phyloP scores from a whole-genome alignment of 2,113 vertebrate species.

The Paradisaea rubra region DNA sequence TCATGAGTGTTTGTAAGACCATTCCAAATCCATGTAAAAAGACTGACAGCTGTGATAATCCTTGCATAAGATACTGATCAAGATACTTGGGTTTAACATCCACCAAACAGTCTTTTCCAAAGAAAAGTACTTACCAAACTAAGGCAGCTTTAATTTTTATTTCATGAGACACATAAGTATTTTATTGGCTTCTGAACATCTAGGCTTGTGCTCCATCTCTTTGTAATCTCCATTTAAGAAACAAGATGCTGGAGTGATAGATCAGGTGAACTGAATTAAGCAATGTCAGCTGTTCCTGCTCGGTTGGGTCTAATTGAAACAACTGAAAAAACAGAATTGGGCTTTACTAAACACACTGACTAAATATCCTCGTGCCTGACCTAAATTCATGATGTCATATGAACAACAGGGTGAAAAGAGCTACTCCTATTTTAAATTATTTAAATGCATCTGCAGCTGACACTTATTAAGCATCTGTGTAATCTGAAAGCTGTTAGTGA shows the following conservation, averaged over 20 bases:
- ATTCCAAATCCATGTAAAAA: neutral
- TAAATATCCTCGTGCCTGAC: neutral
- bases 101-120: neutral
- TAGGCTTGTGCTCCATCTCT: neutral
- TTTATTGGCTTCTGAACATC: neutral
- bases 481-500: neutral
- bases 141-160: neutral
- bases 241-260: neutral
- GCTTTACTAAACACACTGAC: neutral
- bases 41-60: neutral
- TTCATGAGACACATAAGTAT: neutral
- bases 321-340: neutral
- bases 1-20: neutral
- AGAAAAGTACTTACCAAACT: neutral
- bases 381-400: neutral
- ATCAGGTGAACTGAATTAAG: neutral
- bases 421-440: neutral
- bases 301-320: neutral
- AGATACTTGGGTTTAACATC: neutral
- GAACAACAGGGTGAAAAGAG: neutral
- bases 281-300: neutral
- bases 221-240: neutral
- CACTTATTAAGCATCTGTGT: neutral
- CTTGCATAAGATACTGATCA: neutral
- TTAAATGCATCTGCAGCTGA: neutral